These are phyloP conservation scores for Caenorhabditis afra DNA, from an alignment of 2,888 invertebrate genomes.

Conservation along the genomic window DNA sequence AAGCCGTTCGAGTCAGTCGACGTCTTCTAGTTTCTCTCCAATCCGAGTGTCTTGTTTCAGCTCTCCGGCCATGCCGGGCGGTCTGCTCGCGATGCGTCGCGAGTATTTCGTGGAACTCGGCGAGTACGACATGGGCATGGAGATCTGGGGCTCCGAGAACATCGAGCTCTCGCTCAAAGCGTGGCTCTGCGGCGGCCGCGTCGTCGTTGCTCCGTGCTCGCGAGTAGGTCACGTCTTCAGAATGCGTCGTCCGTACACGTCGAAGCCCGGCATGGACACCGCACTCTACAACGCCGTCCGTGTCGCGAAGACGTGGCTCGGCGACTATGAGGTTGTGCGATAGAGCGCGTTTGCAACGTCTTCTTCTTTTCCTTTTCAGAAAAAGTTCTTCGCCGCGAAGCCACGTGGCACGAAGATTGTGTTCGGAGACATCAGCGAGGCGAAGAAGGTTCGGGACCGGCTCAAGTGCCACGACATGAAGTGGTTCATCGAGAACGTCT, in stretches of 20 bases:
- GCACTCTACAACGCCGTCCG: slow-evolving; percentile 96
- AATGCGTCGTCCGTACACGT: slow-evolving; percentile 94
- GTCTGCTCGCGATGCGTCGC: slow-evolving; percentile 91
- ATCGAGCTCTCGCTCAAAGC: slow-evolving; percentile 80
- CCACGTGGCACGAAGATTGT: slow-evolving; percentile 83
- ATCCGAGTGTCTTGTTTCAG: slow-evolving; percentile 76
- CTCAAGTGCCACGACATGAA: slow-evolving; percentile 89
- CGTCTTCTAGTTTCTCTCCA: no score
- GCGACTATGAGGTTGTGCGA: slow-evolving; percentile 83
- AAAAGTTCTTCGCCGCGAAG: slow-evolving; percentile 81
- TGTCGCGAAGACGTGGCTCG: slow-evolving; percentile 99
- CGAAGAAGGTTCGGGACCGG: slow-evolving; percentile 86
- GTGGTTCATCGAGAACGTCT: slow-evolving; percentile 91
- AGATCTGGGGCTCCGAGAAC: slow-evolving; percentile 97
- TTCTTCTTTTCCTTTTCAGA: slow-evolving; percentile 54
- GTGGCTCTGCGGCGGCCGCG: slow-evolving; percentile 96
- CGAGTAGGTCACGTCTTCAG: slow-evolving; percentile 98
- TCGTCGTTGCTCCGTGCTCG: slow-evolving; percentile 95
- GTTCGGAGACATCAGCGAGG: slow-evolving; percentile 89
- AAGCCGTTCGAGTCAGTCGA: slow-evolving; percentile 77
- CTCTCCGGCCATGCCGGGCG: slow-evolving; percentile 98
- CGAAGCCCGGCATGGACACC: slow-evolving; percentile 86
- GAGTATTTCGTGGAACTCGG: slow-evolving; percentile 98
- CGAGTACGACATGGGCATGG: slow-evolving; percentile 99
- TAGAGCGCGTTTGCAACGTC: not conserved